Evolutionary conservation across 2,797 vertebrate genomes (phyloP).

Genomic region (Syndactyla subalaris): DNA sequence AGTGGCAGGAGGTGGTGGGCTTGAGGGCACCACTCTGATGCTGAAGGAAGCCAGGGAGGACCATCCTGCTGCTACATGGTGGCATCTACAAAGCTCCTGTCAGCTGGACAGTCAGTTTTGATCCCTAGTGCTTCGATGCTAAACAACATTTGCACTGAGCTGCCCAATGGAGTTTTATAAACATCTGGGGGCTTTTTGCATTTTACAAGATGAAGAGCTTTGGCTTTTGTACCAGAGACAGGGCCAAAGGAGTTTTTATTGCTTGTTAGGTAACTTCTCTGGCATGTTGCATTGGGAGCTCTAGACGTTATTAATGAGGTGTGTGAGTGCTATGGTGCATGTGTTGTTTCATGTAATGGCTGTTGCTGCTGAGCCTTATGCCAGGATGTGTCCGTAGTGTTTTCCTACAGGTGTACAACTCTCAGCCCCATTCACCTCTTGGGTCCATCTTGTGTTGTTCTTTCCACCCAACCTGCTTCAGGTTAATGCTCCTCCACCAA

Average conservation of each 20-base stretch:
- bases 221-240: conserved; percentile 9
- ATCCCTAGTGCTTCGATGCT: not conserved
- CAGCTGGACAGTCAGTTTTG: not conserved
- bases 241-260: conserved; percentile 46
- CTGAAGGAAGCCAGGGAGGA: not conserved
- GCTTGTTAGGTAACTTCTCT: conserved; percentile 54
- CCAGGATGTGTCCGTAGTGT: fast-evolving
- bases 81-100: not conserved
- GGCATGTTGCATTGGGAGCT: not conserved
- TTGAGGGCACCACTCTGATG: fast-evolving
- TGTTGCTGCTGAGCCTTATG: not conserved
- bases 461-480: not conserved
- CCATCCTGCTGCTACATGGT: not conserved
- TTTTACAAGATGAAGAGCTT: conserved; percentile 12
- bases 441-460: not conserved
- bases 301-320: conserved; percentile 30
- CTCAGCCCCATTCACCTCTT: not conserved
- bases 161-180: not conserved
- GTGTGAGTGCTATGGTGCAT: not conserved
- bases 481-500: not conserved
- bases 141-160: not conserved
- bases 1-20: not conserved
- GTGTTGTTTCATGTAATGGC: not conserved
- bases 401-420: not conserved
- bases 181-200: conserved; percentile 8